A percentile compares a stretch with the other conserved stretches of the same genome.
Evolutionary conservation across 1,140 invertebrate species (phyloP).

Genomic region (Planococcus citri): DNA sequence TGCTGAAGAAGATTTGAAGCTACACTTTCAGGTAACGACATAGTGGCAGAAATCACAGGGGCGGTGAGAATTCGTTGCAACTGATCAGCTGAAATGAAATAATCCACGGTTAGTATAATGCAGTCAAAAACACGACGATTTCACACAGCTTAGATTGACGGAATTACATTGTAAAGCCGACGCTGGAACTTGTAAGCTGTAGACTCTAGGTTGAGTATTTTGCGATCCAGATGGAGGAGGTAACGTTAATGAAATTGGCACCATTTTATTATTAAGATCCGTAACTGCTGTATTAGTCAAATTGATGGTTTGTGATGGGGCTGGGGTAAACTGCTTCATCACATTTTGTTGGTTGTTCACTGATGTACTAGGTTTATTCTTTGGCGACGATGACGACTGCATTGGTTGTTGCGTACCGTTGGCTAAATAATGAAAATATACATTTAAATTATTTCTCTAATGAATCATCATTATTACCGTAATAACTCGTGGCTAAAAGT

Average conservation of each 20-base stretch:
- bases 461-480: neutral
- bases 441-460: neutral
- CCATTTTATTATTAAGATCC: conserved; percentile 35
- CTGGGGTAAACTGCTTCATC: neutral
- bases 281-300: neutral
- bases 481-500: neutral
- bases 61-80: conserved; percentile 58
- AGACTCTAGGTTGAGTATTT: conserved; percentile 50
- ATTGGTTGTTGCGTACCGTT: neutral
- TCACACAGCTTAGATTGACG: no score
- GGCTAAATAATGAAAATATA: neutral
- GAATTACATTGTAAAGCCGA: conserved; percentile 49
- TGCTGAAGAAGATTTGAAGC: conserved; percentile 69
- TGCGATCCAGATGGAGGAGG: conserved; percentile 53
- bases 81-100: conserved; percentile 39
- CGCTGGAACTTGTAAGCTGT: conserved; percentile 73
- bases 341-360: neutral
- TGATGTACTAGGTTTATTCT: neutral
- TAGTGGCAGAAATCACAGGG: conserved; percentile 71
- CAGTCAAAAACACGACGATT: neutral
- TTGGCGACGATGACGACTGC: neutral
- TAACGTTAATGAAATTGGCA: conserved; percentile 47
- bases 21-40: conserved; percentile 60
- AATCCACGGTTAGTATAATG: neutral
- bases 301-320: conserved; percentile 13